phyloP scores from a whole-genome alignment of 2,888 invertebrate species.

The Eupithecia centaureata region DNA sequence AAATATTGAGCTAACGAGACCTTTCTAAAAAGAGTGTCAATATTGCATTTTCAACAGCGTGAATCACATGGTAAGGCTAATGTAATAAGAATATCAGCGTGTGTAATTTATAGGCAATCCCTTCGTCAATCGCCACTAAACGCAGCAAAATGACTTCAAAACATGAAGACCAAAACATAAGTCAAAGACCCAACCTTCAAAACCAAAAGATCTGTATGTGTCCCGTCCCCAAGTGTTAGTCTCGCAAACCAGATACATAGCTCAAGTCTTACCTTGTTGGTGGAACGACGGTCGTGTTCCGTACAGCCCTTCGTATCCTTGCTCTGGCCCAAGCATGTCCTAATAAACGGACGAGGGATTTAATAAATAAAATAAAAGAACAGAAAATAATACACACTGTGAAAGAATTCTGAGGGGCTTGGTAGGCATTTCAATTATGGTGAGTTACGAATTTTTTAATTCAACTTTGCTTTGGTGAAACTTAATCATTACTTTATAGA shows the following conservation, averaged over 20 bases:
- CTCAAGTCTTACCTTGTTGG: constrained; percentile 89
- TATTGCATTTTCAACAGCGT: background rate
- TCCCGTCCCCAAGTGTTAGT: background rate
- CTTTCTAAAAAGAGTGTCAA: background rate
- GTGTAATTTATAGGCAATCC: background rate
- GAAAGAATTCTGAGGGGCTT: background rate
- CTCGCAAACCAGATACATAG: constrained; percentile 19
- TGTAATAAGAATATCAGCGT: background rate
- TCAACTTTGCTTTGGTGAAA: too few relatives aligned
- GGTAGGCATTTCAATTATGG: background rate
- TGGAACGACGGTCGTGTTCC: constrained; percentile 96
- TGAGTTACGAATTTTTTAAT: constrained; percentile 2
- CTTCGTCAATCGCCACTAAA: background rate
- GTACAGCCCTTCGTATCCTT: constrained; percentile 96
- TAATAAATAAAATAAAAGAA: constrained; percentile 52
- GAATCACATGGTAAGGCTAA: background rate
- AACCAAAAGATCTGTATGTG: background rate
- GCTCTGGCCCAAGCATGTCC: constrained; percentile 96
- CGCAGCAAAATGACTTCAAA: background rate
- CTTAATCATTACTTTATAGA: too few relatives aligned
- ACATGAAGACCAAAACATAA: background rate
- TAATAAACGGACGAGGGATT: constrained; percentile 77
- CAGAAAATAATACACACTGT: constrained; percentile 24
- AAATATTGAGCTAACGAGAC: background rate
- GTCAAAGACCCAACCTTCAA: background rate